Percentiles rank a stretch among this genome's conserved stretches.
These are phyloP conservation scores for Ptilodon capucinus DNA, from an alignment of 2,888 invertebrate genomes.

Conservation along the genomic window DNA sequence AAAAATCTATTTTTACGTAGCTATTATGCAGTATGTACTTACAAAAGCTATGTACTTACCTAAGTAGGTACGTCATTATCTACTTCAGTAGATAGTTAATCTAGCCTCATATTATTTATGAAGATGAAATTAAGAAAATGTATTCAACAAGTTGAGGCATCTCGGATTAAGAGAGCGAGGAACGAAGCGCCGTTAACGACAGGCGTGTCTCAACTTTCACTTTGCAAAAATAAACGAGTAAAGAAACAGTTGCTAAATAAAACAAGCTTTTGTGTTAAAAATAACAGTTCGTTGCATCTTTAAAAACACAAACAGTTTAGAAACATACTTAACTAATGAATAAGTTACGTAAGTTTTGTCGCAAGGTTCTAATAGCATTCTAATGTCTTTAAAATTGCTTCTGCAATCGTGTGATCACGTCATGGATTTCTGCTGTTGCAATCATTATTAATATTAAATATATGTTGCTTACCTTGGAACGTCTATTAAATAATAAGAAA, in stretches of 20 bases:
- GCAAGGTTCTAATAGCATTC: slow-evolving; percentile 20
- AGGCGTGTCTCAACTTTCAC: slow-evolving; percentile 39
- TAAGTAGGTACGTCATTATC: too few relatives aligned
- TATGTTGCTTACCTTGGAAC: too few relatives aligned
- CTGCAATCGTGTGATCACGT: slow-evolving; percentile 16
- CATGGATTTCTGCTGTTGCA: neutral
- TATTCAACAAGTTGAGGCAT: slow-evolving; percentile 5
- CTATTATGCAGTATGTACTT: too few relatives aligned
- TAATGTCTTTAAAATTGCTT: slow-evolving; percentile 25
- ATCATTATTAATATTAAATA: neutral
- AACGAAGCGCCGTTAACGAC: slow-evolving; percentile 23
- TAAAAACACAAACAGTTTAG: neutral
- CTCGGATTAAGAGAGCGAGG: slow-evolving; percentile 12
- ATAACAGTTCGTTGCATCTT: neutral
- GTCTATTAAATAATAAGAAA: too few relatives aligned
- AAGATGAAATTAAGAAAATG: neutral
- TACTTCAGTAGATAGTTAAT: neutral
- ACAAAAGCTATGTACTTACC: too few relatives aligned
- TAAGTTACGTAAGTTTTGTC: slow-evolving; percentile 26
- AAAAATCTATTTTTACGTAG: too few relatives aligned
- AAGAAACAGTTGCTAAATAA: slow-evolving; percentile 9
- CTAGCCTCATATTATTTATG: neutral
- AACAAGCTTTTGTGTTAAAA: neutral
- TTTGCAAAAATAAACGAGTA: slow-evolving; percentile 18
- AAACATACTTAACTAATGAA: slow-evolving; percentile 1